These are phyloP conservation scores for Venustoraphidia nigricollis DNA, from an alignment of 2,888 invertebrate species.

Conservation along the genomic window DNA sequence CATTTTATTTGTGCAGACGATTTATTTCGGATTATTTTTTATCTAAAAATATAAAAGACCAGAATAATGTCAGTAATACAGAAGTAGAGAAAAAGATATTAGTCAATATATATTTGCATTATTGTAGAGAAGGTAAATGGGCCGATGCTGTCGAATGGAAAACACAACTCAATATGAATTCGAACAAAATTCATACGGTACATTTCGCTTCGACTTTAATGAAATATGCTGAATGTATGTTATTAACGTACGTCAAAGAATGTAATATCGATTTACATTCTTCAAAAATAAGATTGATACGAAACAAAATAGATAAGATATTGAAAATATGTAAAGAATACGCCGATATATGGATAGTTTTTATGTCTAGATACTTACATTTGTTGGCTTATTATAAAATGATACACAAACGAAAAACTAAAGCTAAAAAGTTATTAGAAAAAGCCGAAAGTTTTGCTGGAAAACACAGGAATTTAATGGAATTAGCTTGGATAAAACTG, in stretches of 20 bases:
- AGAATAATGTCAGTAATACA: conserved; percentile 1
- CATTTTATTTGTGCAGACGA: conserved; percentile 28
- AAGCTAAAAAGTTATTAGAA: conserved; percentile 10
- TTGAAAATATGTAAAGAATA: conserved; percentile 10
- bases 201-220: conserved; percentile 11
- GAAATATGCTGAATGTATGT: conserved; percentile 13
- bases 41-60: conserved; percentile 6
- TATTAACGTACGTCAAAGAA: conserved; percentile 12
- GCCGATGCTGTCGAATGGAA: conserved; percentile 12
- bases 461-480: conserved; percentile 14
- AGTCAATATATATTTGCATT: conserved; percentile 12
- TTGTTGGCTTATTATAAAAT: conserved; percentile 14
- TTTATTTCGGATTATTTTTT: conserved; percentile 24
- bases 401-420: conserved; percentile 8
- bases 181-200: conserved; percentile 6
- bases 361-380: conserved; percentile 14
- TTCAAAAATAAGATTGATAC: conserved; percentile 4
- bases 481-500: conserved; percentile 14
- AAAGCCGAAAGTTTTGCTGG: conserved; percentile 10
- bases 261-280: conserved; percentile 9
- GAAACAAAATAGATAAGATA: conserved; percentile 7
- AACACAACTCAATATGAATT: conserved; percentile 8
- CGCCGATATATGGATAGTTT: conserved; percentile 14
- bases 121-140: conserved; percentile 11
- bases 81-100: conserved; percentile 12